Conservation (phyloP, 2,113 vertebrate species). For the Nothoprocta pentlandii region DNA sequence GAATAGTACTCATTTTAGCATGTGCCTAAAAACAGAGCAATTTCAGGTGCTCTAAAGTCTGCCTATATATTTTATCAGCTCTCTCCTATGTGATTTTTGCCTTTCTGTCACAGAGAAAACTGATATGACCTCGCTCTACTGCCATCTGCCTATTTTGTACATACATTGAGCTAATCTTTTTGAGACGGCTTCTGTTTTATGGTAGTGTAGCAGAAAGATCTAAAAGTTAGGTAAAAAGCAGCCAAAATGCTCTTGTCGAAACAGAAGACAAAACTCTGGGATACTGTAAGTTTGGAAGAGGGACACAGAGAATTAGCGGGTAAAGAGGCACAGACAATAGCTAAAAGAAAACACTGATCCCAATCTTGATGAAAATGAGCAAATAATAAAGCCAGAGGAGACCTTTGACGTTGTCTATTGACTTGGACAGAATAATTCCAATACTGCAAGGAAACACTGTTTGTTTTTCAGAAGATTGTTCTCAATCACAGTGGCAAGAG, state of each 20-base stretch:
- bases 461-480: neutral
- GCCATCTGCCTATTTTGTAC: neutral
- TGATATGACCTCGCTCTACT: neutral
- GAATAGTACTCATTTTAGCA: neutral
- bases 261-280: neutral
- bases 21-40: neutral
- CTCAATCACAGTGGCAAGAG: neutral
- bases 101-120: neutral
- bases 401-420: neutral
- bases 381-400: neutral
- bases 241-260: neutral
- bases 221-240: neutral
- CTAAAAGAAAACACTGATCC: neutral
- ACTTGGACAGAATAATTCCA: neutral
- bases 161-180: neutral
- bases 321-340: neutral
- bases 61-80: neutral
- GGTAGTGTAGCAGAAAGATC: neutral
- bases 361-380: neutral
- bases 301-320: neutral
- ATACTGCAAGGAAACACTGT: neutral
- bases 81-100: neutral
- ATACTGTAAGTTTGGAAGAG: fast-evolving
- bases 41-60: neutral
- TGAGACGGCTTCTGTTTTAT: neutral